phyloP scores from a whole-genome alignment of 2,797 vertebrate species.

The Takifugu rubripes region DNA sequence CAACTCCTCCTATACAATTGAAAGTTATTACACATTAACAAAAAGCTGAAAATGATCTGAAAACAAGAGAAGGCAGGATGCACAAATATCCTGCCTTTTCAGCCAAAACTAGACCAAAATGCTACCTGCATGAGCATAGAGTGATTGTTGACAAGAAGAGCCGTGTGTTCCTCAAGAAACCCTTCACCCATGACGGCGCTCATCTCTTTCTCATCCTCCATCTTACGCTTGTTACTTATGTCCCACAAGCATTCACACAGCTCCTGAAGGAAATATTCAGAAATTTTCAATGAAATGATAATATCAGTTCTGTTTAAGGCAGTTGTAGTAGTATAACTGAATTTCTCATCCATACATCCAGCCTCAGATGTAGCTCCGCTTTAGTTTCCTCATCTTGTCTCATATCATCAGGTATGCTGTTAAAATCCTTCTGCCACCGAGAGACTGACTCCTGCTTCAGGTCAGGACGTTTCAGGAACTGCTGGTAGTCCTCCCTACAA shows the following conservation, averaged over 20 bases:
- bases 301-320: background rate
- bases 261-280: constrained; percentile 69
- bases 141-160: constrained; percentile 81
- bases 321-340: background rate
- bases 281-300: no score
- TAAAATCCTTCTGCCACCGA: constrained; percentile 89
- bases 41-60: no score
- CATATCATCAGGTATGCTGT: constrained; percentile 81
- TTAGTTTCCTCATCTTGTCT: constrained; percentile 86
- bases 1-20: constrained; percentile 79
- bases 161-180: constrained; percentile 80
- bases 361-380: constrained; percentile 44
- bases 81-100: background rate
- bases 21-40: no score
- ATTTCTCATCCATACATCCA: no score
- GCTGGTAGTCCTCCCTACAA: constrained; percentile 50
- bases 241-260: constrained; percentile 85
- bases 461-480: constrained; percentile 81
- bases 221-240: constrained; percentile 81
- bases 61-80: background rate
- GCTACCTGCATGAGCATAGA: constrained; percentile 83
- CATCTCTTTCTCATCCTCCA: constrained; percentile 80
- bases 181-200: constrained; percentile 67
- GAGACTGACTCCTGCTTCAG: constrained; percentile 86
- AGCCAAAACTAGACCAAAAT: background rate